A percentile compares a stretch with the other conserved stretches of the same genome.
Conservation (phyloP, 2,888 invertebrate species). For the Melipona bicolor region DNA sequence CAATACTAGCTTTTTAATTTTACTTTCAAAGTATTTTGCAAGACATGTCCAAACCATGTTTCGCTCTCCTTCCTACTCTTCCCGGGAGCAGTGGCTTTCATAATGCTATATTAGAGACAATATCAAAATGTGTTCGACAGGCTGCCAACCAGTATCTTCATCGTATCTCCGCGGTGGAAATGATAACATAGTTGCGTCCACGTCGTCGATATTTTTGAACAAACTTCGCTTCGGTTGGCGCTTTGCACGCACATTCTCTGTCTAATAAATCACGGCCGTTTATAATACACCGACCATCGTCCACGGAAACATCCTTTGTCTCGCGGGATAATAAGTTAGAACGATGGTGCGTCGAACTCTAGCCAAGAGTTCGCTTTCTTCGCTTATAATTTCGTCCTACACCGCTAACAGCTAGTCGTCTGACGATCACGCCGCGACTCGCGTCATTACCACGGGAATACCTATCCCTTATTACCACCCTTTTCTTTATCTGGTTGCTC, state of each 20-base stretch:
- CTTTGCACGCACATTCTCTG: constrained; percentile 24
- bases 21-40: not conserved
- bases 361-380: constrained; percentile 42
- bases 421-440: constrained; percentile 56
- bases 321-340: constrained; percentile 53
- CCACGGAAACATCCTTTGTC: constrained; percentile 31
- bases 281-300: constrained; percentile 27
- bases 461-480: constrained; percentile 66
- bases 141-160: not conserved
- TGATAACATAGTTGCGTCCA: constrained; percentile 11
- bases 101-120: constrained; percentile 15
- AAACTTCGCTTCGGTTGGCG: not conserved
- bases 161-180: constrained; percentile 15
- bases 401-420: constrained; percentile 62
- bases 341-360: constrained; percentile 54
- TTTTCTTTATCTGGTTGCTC: constrained; percentile 64
- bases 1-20: not conserved
- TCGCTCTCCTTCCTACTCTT: not conserved
- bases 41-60: not conserved
- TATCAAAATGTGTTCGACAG: constrained; percentile 2
- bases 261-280: constrained; percentile 51
- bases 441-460: constrained; percentile 67
- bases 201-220: constrained; percentile 13
- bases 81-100: not conserved
- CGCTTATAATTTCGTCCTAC: constrained; percentile 65